Evolutionary conservation across 2,113 vertebrate genomes (phyloP).

Genomic region (Callipepla squamata): DNA sequence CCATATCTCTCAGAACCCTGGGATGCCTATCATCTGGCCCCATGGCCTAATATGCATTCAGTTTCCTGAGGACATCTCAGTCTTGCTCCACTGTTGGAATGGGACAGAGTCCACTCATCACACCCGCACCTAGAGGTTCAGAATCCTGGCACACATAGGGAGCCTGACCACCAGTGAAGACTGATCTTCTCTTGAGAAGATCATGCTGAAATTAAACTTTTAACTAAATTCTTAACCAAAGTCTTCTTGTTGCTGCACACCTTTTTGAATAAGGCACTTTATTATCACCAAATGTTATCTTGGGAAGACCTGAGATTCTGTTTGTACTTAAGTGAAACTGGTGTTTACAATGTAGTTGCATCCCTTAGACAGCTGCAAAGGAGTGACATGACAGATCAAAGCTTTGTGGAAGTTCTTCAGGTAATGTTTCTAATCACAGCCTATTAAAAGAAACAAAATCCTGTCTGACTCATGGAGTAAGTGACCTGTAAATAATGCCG

Average conservation of each 20-base stretch:
- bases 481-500: constrained; percentile 24
- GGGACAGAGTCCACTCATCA: too few relatives aligned
- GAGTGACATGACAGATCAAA: neutral
- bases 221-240: neutral
- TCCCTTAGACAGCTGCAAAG: neutral
- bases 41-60: too few relatives aligned
- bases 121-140: too few relatives aligned
- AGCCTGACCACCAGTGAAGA: too few relatives aligned
- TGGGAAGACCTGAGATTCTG: neutral
- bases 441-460: constrained; percentile 49
- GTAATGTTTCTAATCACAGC: constrained; percentile 34
- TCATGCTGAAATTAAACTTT: neutral
- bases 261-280: neutral
- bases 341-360: neutral
- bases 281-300: constrained; percentile 8
- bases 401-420: constrained; percentile 20
- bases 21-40: too few relatives aligned
- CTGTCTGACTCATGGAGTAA: neutral
- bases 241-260: neutral
- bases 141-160: too few relatives aligned
- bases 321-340: neutral
- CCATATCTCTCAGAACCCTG: too few relatives aligned
- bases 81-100: too few relatives aligned
- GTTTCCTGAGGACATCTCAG: too few relatives aligned
- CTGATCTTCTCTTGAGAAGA: neutral